Evolutionary conservation across 1,140 invertebrate genomes (phyloP).

Genomic region (Pachyrhynchus sulphureomaculatus): DNA sequence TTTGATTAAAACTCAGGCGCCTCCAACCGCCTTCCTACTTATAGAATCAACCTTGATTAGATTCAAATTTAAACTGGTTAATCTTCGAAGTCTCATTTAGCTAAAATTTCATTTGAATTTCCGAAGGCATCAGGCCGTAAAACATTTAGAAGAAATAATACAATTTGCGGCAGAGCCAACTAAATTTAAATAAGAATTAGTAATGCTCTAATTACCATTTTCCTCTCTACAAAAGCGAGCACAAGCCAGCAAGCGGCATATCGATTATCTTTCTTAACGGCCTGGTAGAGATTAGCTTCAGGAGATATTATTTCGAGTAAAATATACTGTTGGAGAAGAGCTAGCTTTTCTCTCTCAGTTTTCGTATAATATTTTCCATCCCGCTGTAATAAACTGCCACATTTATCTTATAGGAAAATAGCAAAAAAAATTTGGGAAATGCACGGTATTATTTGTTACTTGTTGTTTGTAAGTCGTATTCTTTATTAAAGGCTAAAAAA

Average conservation of each 20-base stretch:
- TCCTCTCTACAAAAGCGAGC: not conserved
- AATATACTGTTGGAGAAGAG: not conserved
- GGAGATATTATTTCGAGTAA: slow-evolving; percentile 2
- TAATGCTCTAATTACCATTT: slow-evolving; percentile 22
- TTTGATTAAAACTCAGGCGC: slow-evolving; percentile 5
- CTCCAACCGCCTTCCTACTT: not conserved
- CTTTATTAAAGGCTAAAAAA: too few species aligned
- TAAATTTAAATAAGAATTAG: slow-evolving; percentile 32
- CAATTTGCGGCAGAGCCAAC: slow-evolving; percentile 21
- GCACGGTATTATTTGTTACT: too few species aligned
- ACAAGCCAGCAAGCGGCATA: slow-evolving; percentile 3
- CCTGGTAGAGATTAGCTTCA: slow-evolving; percentile 8
- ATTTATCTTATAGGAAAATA: too few species aligned
- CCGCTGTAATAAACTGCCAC: too few species aligned
- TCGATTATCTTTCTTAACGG: slow-evolving; percentile 16
- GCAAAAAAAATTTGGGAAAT: too few species aligned
- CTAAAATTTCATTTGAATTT: slow-evolving; percentile 26
- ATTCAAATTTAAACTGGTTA: slow-evolving; percentile 26
- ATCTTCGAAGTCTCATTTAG: slow-evolving; percentile 20
- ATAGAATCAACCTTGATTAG: slow-evolving; percentile 13
- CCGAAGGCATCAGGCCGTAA: slow-evolving; percentile 15
- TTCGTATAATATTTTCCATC: not conserved
- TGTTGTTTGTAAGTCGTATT: too few species aligned
- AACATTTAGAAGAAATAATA: slow-evolving; percentile 30
- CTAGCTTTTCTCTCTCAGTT: not conserved